phyloP scores from a whole-genome alignment of 2,797 vertebrate genomes.

The Cercopithecus mitis region DNA sequence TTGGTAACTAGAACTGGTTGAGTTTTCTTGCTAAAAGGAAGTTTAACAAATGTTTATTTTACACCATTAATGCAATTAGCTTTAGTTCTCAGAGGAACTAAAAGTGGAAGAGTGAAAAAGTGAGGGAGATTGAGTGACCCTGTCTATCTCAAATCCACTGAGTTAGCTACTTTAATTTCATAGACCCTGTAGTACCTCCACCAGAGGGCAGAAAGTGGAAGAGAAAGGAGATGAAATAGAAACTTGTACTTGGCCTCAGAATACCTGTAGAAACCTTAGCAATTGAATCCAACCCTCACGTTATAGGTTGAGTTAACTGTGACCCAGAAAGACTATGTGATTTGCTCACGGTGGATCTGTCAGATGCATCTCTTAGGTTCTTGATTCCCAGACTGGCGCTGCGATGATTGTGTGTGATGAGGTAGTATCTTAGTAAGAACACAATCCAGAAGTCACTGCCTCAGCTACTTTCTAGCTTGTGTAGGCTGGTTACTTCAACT shows the following conservation, averaged over 20 bases:
- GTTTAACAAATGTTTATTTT: not conserved
- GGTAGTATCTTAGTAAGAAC: not conserved
- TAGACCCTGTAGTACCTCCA: constrained; percentile 45
- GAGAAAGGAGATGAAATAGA: not conserved
- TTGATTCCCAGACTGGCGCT: not conserved
- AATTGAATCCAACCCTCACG: not conserved
- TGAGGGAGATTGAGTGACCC: not conserved
- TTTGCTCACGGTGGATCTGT: not conserved
- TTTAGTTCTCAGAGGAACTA: not conserved
- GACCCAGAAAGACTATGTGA: not conserved
- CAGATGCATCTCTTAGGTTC: not conserved
- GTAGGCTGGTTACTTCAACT: not conserved
- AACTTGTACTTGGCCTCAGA: not conserved
- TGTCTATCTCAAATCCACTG: not conserved
- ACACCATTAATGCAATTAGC: not conserved
- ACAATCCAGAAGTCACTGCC: not conserved
- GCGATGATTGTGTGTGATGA: not conserved
- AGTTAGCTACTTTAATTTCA: not conserved
- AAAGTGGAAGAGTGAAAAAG: not conserved
- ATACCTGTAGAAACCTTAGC: not conserved
- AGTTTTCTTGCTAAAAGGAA: not conserved
- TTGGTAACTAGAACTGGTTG: not conserved
- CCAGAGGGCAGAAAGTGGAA: constrained; percentile 72
- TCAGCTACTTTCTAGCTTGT: not conserved
- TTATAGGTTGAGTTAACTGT: not conserved